A percentile compares a stretch with the other conserved stretches of the same genome.
Evolutionary conservation across 92 coral and sea anemone species (phyloP).

Genomic region (Isaurus tuberculatus): DNA sequence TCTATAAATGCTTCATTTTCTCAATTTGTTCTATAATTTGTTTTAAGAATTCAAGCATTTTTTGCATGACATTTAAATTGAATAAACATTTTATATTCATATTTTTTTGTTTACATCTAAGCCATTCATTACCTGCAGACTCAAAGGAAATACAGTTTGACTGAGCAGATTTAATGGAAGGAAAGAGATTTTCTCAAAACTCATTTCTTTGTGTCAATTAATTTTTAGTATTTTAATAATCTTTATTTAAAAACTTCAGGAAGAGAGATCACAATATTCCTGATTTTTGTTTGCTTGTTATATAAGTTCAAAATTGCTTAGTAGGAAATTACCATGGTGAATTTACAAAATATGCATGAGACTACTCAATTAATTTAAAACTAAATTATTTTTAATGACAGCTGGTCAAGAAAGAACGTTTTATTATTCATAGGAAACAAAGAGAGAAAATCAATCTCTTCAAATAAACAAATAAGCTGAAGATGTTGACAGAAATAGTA

Average conservation of each 20-base stretch:
- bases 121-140: conserved; percentile 22
- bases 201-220: background rate
- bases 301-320: conserved; percentile 4
- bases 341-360: conserved; percentile 27
- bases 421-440: conserved; percentile 10
- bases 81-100: conserved; percentile 39
- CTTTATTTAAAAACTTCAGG: conserved; percentile 15
- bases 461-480: conserved; percentile 27
- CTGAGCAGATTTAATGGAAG: conserved; percentile 1
- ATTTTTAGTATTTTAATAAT: conserved; percentile 25
- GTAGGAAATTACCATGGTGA: conserved; percentile 34
- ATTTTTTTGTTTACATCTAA: background rate
- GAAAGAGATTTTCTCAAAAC: background rate
- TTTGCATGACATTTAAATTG: conserved; percentile 21
- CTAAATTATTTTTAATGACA: conserved; percentile 39
- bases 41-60: conserved; percentile 17
- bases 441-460: conserved; percentile 10
- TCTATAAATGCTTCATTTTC: conserved; percentile 25
- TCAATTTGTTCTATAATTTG: conserved; percentile 25
- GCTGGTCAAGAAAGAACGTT: conserved; percentile 26
- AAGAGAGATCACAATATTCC: conserved; percentile 2
- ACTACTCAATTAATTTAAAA: conserved; percentile 43
- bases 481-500: background rate
- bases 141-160: background rate
- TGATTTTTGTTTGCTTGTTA: conserved; percentile 20